phyloP scores from a whole-genome alignment of 2,797 vertebrate species.

The Argentina silus region DNA sequence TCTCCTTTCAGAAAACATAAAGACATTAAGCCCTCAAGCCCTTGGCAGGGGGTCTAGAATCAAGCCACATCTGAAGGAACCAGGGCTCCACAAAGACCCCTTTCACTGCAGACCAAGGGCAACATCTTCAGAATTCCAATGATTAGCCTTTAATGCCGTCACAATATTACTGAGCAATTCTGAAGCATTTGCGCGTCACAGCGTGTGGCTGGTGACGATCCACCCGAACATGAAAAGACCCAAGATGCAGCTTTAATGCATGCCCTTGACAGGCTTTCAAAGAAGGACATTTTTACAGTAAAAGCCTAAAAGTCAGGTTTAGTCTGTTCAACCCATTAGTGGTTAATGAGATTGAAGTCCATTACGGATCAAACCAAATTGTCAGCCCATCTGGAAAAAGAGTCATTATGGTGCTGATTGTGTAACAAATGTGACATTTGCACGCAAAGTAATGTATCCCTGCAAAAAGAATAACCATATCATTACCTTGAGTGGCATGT shows the following conservation, averaged over 20 bases:
- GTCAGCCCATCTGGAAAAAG: conserved; percentile 20
- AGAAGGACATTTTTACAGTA: conserved; percentile 6
- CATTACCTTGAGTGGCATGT: background rate
- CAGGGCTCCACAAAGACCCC: conserved; percentile 46
- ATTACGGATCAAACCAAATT: conserved; percentile 19
- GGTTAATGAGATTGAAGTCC: conserved; percentile 18
- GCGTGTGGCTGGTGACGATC: conserved; percentile 17
- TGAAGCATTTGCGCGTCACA: conserved; percentile 10
- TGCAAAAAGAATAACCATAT: conserved; percentile 25
- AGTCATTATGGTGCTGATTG: conserved; percentile 16
- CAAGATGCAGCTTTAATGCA: background rate
- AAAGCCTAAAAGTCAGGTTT: background rate
- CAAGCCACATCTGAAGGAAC: conserved; percentile 42
- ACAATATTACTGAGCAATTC: conserved; percentile 28
- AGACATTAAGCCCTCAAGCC: conserved; percentile 42
- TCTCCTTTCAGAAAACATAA: conserved; percentile 38
- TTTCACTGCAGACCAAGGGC: conserved; percentile 52
- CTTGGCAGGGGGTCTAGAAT: conserved; percentile 32
- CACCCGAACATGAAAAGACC: background rate
- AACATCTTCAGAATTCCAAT: conserved; percentile 46
- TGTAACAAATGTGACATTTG: conserved; percentile 36
- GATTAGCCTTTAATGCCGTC: conserved; percentile 27
- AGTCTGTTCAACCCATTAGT: conserved; percentile 21
- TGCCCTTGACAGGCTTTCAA: conserved; percentile 11
- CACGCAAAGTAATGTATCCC: conserved; percentile 10